A percentile compares a stretch with the other conserved stretches of the same genome.
These are phyloP conservation scores for Rhaphigaster nebulosa DNA, from an alignment of 2,888 invertebrate genomes.

Conservation along the genomic window DNA sequence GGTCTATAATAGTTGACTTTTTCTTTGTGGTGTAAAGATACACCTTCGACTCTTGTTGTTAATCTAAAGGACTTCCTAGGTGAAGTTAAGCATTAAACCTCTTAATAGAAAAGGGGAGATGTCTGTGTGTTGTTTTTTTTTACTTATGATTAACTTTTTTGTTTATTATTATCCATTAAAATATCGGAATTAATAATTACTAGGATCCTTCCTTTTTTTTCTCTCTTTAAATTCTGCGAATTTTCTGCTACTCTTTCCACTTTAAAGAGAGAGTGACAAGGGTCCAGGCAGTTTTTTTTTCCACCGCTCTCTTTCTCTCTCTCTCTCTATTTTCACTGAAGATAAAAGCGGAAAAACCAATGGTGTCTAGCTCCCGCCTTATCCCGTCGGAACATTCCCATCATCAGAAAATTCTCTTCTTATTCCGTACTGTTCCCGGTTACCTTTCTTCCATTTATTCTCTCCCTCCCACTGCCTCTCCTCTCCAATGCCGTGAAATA, in stretches of 20 bases:
- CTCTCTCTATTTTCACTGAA: slow-evolving; percentile 52
- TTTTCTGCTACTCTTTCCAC: not conserved
- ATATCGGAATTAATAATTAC: not conserved
- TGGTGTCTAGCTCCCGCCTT: slow-evolving; percentile 15
- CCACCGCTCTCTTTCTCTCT: slow-evolving; percentile 60
- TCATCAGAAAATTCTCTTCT: slow-evolving; percentile 10
- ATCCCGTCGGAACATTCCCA: slow-evolving; percentile 34
- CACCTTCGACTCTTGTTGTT: no score
- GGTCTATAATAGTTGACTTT: no score
- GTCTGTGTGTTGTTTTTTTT: not conserved
- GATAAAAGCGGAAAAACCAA: slow-evolving; percentile 26
- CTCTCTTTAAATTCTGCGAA: not conserved
- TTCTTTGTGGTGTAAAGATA: no score
- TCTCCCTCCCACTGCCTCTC: not conserved
- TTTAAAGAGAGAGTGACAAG: not conserved
- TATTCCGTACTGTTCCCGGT: slow-evolving; percentile 20
- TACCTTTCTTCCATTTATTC: slow-evolving; percentile 40
- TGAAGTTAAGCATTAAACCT: no score
- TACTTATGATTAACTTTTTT: not conserved
- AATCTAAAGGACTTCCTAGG: no score
- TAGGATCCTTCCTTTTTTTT: not conserved
- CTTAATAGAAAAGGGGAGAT: no score
- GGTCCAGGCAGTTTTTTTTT: slow-evolving; percentile 42
- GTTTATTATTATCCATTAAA: not conserved
- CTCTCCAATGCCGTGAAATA: not conserved